Evolutionary conservation across 2,113 vertebrate genomes (phyloP), one percentile per base, ranked within the genome.

Genomic region (Ovis canadensis): DNA sequence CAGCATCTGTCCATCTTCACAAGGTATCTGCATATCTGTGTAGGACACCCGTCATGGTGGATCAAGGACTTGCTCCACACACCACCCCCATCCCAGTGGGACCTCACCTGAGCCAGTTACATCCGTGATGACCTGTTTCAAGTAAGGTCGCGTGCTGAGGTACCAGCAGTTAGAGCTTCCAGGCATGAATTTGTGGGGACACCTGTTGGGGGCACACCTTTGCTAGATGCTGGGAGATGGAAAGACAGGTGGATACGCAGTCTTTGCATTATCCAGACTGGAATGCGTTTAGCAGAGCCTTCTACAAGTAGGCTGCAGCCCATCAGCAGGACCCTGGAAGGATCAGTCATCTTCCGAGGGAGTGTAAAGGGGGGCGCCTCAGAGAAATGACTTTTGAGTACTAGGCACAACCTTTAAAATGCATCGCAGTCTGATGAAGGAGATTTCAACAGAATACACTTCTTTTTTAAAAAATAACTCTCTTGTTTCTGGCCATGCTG

Each of bases 271-370:
- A 2, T 48, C 48, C 40, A 45, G 40, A 29, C 55, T 3, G 4
- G 36, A 4, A 5, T 0, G 13, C 3, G 0, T 23, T 29, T 29
- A n/a, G 50, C n/a, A 31, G 27, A 23, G 3, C 25, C 3, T 33
- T 11, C 29, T 17, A 50, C 23, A 45, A 15, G 15, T 50, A 3
- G 25, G 16, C 21, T 1, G 3, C 3, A 1, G 50, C 67, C 3
- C 15, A 31, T 29, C 15, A 81, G 45, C 10, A 50, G 40, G 13
- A 25, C 21, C 0, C 12, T 3, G 27, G 40, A 60, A 67, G 16
- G 13, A 19, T 0, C 6, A 64, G 11, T 6, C 43, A 19, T 52
- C n/a, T 52, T 64, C 67, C 11, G 4, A 2, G 21, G 14, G 57
- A 92, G 7, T 12, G 2, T 14, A 64, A 55, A 78, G 67, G 12